Conservation (phyloP, 1,140 invertebrate genomes). For the Brachionus koreanus region DNA sequence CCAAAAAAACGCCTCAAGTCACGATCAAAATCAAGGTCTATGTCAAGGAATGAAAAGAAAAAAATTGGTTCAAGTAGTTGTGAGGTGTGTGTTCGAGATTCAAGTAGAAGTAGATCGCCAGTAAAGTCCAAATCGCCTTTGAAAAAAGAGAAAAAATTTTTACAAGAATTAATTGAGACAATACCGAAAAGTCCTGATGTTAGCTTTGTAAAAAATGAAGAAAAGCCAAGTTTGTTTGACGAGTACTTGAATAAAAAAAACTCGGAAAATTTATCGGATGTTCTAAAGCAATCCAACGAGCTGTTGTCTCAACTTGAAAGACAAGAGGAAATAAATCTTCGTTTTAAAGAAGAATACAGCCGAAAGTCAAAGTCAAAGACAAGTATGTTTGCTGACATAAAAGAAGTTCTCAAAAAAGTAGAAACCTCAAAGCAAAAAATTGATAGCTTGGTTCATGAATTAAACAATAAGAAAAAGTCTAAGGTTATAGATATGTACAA, state of each 20-base stretch:
- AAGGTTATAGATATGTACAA: background rate
- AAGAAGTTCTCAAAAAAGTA: conserved; percentile 7
- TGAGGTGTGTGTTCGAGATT: background rate
- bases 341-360: background rate
- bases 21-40: background rate
- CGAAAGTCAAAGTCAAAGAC: background rate
- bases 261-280: background rate
- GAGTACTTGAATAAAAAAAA: background rate
- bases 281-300: conserved; percentile 2
- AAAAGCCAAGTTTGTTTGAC: background rate
- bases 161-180: background rate
- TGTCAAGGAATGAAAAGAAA: background rate
- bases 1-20: background rate
- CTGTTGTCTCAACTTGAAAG: background rate
- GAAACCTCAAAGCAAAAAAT: background rate
- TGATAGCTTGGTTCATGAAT: background rate
- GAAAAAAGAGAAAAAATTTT: background rate
- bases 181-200: background rate
- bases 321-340: background rate
- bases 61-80: background rate
- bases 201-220: background rate
- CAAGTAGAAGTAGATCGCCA: background rate
- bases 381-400: conserved; percentile 25
- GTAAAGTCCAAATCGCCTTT: background rate
- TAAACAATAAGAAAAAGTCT: background rate